phyloP scores from a whole-genome alignment of 2,888 invertebrate genomes.

The Furcula furcula region DNA sequence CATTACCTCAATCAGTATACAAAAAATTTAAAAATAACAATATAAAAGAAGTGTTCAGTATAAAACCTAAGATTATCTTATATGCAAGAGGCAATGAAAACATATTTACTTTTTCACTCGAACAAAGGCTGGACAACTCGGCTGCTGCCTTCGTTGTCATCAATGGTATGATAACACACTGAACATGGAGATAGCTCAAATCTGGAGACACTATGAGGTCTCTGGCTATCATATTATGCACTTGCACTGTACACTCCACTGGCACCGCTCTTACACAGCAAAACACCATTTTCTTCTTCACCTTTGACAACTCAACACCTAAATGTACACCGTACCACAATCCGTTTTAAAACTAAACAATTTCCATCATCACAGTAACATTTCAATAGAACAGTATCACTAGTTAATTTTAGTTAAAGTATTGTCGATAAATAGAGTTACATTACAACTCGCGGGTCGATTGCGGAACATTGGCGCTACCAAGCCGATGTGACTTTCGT shows the following conservation, averaged over 20 bases:
- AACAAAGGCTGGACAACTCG: slow-evolving; percentile 37
- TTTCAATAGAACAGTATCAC: slow-evolving; percentile 67
- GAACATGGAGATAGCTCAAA: slow-evolving; percentile 52
- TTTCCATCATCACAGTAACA: slow-evolving; percentile 65
- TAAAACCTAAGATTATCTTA: slow-evolving; percentile 47
- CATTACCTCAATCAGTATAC: not conserved
- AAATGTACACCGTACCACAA: slow-evolving; percentile 74
- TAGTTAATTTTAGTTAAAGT: slow-evolving; percentile 76
- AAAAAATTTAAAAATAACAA: slow-evolving; percentile 15
- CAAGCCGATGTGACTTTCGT: slow-evolving; percentile 69
- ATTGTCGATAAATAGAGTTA: slow-evolving; percentile 77
- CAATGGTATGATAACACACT: slow-evolving; percentile 43
- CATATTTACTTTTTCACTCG: slow-evolving; percentile 71
- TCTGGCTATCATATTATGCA: slow-evolving; percentile 34
- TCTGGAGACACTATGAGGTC: slow-evolving; percentile 46
- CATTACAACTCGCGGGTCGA: slow-evolving; percentile 63
- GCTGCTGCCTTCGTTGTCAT: slow-evolving; percentile 30
- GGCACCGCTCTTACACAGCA: slow-evolving; percentile 54
- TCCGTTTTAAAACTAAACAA: slow-evolving; percentile 56
- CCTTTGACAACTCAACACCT: slow-evolving; percentile 63
- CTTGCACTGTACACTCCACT: slow-evolving; percentile 62
- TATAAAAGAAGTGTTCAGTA: slow-evolving; percentile 42
- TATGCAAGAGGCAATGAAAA: slow-evolving; percentile 39
- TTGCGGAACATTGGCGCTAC: slow-evolving; percentile 68
- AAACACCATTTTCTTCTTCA: slow-evolving; percentile 60